Conservation (phyloP, 1,140 invertebrate species). For the Pissodes strobi region DNA sequence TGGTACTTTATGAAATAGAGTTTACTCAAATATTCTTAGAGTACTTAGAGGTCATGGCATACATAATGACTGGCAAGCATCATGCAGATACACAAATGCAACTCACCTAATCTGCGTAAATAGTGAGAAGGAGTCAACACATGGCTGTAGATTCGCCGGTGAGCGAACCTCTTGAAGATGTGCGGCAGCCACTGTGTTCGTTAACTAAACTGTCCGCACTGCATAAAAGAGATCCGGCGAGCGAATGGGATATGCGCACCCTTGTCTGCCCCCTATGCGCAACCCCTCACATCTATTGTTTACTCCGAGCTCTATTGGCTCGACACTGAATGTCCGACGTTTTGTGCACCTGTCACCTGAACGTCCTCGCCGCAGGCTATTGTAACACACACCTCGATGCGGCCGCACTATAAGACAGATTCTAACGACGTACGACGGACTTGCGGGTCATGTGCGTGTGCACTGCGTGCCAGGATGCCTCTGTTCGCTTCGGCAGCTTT, state of each 20-base stretch:
- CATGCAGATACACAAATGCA: constrained; percentile 12
- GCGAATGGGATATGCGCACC: constrained; percentile 43
- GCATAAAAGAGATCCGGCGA: constrained; percentile 38
- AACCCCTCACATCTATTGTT: constrained; percentile 51
- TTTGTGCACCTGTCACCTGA: constrained; percentile 37
- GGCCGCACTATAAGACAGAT: constrained; percentile 17
- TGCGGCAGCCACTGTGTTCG: constrained; percentile 54
- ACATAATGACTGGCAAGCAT: neutral
- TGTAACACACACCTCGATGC: constrained; percentile 38
- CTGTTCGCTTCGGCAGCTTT: constrained; percentile 41
- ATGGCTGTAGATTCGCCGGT: constrained; percentile 52
- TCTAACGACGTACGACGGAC: constrained; percentile 23
- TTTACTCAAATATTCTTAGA: too few relatives aligned
- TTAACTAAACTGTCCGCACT: constrained; percentile 45
- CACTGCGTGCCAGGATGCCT: constrained; percentile 53
- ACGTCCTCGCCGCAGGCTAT: constrained; percentile 40
- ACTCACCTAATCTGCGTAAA: constrained; percentile 53
- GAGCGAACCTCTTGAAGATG: constrained; percentile 54
- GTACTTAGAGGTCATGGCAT: too few relatives aligned
- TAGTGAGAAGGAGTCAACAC: constrained; percentile 50
- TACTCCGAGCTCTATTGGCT: constrained; percentile 45
- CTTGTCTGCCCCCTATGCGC: constrained; percentile 42
- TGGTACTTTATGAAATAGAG: too few relatives aligned
- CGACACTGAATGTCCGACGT: constrained; percentile 32
- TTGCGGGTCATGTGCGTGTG: constrained; percentile 44